Base-by-base conservation (phyloP, 2,113 vertebrate genomes). In the Struthidea cinerea region DNA sequence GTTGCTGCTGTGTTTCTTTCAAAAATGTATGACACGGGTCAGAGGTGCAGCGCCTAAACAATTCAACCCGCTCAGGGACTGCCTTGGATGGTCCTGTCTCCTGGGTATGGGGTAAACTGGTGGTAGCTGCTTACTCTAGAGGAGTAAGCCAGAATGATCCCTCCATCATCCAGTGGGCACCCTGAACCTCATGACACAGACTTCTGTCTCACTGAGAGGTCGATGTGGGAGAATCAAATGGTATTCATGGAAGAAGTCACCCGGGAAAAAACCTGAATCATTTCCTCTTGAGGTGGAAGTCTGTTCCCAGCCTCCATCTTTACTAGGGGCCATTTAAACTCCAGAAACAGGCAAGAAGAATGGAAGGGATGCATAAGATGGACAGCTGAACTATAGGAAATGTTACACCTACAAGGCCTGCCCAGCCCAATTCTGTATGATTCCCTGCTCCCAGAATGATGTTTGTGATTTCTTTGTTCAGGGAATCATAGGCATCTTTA, bases 221-320 rank as follows among this genome's bases (percentile, higher is more conserved):
- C 60, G 19, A 44, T 41, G 19, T 44, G 10, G 7, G 19, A 80
- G 13, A 65, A 90, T 44, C 32, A 19, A 73, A 5, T 5, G 13
- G 27, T 22, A 32, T 35, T 56, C 1, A 5, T 17, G 27, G n/a
- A 82, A 52, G 4, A 85, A 56, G 13, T 21, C 23, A 52, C 9
- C 26, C 49, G 39, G 18, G 20, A 61, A 49, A 63, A 78, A 85
- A 28, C 2, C 11, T 23, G 1, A 30, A 27, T 15, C 0, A 1
- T 56, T 80, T 68, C n/a, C 13, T 68, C 16, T 56, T 60, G 33
- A 15, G 27, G 26, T 7, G 15, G 37, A 74, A 81, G 9, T 50
- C 52, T 78, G 10, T 67, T 79, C 23, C 56, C 27, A 87, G 42
- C 5, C 27, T 75, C 17, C 19, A 32, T 24, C 32, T 85, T 89